Evolutionary conservation across 2,797 vertebrate genomes (phyloP).

Genomic region (Hemitrygon akajei): DNA sequence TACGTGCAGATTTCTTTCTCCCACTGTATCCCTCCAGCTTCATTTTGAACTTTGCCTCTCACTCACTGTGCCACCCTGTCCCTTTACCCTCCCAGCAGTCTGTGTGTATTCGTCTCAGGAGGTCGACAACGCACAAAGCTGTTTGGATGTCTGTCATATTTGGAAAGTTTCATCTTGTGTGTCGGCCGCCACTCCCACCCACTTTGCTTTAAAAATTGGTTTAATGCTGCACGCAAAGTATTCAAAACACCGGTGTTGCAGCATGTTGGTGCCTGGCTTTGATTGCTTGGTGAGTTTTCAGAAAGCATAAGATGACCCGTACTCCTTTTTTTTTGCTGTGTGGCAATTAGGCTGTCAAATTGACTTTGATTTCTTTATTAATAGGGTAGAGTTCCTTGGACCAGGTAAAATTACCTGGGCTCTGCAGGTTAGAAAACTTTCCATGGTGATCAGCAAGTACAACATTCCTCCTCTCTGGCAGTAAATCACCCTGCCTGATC

Average conservation of each 20-base stretch:
- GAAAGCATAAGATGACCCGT: constrained; percentile 37
- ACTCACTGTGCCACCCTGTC: not conserved
- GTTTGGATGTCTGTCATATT: not conserved
- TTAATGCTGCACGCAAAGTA: constrained; percentile 1
- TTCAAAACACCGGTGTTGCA: constrained; percentile 42
- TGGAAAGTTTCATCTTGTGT: not conserved
- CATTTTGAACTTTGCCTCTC: not conserved
- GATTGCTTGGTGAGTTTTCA: constrained; percentile 39
- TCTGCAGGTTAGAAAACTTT: constrained; percentile 46
- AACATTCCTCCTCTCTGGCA: constrained; percentile 40
- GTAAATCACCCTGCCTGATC: constrained; percentile 38
- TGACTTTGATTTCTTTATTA: constrained; percentile 55
- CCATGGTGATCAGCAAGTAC: constrained; percentile 43
- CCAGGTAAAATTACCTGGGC: constrained; percentile 48
- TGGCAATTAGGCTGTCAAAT: constrained; percentile 45
- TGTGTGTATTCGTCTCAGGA: not conserved
- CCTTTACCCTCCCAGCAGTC: not conserved
- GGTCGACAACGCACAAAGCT: not conserved
- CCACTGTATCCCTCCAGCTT: not conserved
- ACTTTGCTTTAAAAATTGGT: not conserved
- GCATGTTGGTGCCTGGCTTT: constrained; percentile 44
- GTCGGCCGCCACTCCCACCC: not conserved
- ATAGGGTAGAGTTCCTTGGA: constrained; percentile 51
- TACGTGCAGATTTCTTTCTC: not conserved
- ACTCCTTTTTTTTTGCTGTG: not conserved